These are phyloP conservation scores for Eupeodes latifasciatus DNA, from an alignment of 2,888 invertebrate genomes.

Conservation along the genomic window DNA sequence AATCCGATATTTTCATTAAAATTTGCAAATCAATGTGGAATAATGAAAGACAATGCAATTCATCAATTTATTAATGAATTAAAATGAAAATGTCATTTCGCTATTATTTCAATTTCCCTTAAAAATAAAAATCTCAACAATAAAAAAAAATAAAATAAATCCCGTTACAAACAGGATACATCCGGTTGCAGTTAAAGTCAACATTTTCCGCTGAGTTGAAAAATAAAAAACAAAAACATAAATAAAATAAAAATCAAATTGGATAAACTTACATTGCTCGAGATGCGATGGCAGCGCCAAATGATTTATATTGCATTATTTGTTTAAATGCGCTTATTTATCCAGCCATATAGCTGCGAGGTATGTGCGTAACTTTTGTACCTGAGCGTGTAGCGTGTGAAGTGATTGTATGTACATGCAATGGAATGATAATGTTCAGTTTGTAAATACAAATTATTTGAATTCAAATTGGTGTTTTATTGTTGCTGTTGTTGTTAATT, in stretches of 20 bases:
- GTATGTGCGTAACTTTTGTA: background rate
- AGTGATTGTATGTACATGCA: background rate
- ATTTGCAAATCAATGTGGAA: conserved; percentile 30
- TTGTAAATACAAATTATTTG: conserved; percentile 15
- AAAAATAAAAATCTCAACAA: background rate
- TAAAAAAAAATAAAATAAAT: background rate
- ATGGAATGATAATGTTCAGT: background rate
- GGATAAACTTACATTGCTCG: background rate
- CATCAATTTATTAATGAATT: conserved; percentile 52
- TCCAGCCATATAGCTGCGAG: conserved; percentile 14
- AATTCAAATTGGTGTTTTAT: background rate
- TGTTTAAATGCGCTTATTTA: background rate
- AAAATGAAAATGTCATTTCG: conserved; percentile 57
- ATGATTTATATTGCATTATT: conserved; percentile 22
- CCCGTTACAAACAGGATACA: conserved; percentile 24
- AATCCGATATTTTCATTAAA: conserved; percentile 38
- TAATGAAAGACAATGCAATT: conserved; percentile 20
- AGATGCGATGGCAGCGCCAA: background rate
- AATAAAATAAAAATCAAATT: conserved; percentile 2
- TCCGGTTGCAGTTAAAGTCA: conserved; percentile 54
- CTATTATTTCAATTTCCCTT: conserved; percentile 25
- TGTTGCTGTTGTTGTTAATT: background rate
- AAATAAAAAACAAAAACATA: background rate
- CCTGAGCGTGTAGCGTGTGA: background rate
- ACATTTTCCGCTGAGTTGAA: conserved; percentile 5